Evolutionary conservation across 2,888 invertebrate species (phyloP), one percentile per base, ranked within the genome.

Genomic region (Dryococelus australis): DNA sequence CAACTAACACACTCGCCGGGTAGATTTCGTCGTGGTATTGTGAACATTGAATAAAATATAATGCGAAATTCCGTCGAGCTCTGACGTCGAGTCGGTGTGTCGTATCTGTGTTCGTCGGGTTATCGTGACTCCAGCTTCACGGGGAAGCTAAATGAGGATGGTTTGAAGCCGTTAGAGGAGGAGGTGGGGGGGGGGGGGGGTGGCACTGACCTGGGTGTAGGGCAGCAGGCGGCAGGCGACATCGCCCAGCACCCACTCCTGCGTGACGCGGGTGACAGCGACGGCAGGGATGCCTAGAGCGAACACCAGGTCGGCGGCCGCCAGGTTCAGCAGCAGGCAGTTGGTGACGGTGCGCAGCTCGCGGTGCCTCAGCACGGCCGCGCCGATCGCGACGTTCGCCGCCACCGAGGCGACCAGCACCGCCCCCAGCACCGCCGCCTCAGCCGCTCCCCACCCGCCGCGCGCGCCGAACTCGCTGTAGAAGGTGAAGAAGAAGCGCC

Each of bases 241-340:
- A 89, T 93, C 93, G 12, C 94, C 94, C 87, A 94, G 91, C 87
- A 91, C 91, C 94, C 94, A 94, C 47, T 93, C 92, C 85, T 93
- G 92, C 43, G 92, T 92, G n/a, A 94, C 90, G 88, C 94, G 92
- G 10, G 94, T 93, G 89, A 93, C 93, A 27, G 94, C 93, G 85
- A 94, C 93, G 12, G 93, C 93, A 6, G 94, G 94, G 89, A 94
- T 93, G 80, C 94, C 94, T 47, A 93, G 89, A 35, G 94, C 93
- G 90, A 94, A 94, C 85, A 94, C 91, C 88, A 96, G 92, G 92
- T 96, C 96, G 35, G 96, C 94, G 88, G 95, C 94, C 24, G 96
- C 95, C 90, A 94, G 91, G 91, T 94, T 94, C 89, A 94, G 92
- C 87, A 94, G 92, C 91, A 94, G 94, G 90, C 93, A 93, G 90